These are phyloP conservation scores for Zaprionus kolodkinae DNA, from an alignment of 1,140 invertebrate genomes.

Conservation along the genomic window DNA sequence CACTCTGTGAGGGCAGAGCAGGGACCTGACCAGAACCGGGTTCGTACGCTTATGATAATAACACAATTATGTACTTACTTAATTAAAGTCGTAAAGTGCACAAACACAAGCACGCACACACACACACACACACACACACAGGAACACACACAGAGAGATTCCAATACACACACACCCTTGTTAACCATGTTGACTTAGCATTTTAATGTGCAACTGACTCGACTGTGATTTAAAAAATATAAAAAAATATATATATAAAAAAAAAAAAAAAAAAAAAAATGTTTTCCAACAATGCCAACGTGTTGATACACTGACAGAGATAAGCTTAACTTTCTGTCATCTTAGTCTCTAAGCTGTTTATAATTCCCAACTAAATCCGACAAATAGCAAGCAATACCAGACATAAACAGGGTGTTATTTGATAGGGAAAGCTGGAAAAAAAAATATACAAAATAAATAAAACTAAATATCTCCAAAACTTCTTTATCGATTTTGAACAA, in stretches of 20 bases:
- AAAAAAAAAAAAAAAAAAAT: constrained; percentile 17
- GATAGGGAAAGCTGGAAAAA: too few relatives aligned
- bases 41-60: constrained; percentile 75
- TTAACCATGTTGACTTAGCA: constrained; percentile 17
- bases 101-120: constrained; percentile 47
- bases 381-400: neutral
- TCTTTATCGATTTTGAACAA: too few relatives aligned
- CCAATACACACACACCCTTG: constrained; percentile 19
- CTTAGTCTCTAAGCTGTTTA: neutral
- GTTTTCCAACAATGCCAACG: neutral
- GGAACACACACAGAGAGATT: constrained; percentile 34
- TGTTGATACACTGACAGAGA: neutral
- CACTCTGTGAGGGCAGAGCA: neutral
- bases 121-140: constrained; percentile 30
- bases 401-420: neutral
- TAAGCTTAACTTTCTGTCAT: neutral
- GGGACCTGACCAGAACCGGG: constrained; percentile 20
- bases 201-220: constrained; percentile 37
- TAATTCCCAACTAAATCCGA: neutral
- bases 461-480: too few relatives aligned
- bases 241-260: constrained; percentile 19
- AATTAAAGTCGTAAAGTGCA: constrained; percentile 82
- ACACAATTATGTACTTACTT: constrained; percentile 82
- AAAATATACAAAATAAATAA: too few relatives aligned
- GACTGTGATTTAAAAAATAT: constrained; percentile 29